Evolutionary conservation across 2,888 invertebrate genomes (phyloP).

Genomic region (Pyrochroa serraticornis): DNA sequence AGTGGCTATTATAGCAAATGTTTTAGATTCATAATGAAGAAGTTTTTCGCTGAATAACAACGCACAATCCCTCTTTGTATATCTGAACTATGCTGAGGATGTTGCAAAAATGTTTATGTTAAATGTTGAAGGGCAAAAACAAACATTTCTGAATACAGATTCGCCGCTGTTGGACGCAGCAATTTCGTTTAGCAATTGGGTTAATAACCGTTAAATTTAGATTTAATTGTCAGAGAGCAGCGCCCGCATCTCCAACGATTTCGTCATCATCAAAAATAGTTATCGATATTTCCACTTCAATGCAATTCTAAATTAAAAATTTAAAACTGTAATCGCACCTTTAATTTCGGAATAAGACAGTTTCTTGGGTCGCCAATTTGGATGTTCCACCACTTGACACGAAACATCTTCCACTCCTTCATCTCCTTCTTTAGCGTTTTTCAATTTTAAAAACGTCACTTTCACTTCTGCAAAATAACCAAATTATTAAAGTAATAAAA

Average conservation of each 20-base stretch:
- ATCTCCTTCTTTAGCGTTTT: constrained; percentile 28
- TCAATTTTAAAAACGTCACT: constrained; percentile 42
- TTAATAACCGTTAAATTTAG: constrained; percentile 31
- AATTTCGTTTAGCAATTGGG: constrained; percentile 6
- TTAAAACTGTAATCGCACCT: constrained; percentile 35
- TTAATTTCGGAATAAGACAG: constrained; percentile 38
- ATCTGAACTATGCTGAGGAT: too few species aligned
- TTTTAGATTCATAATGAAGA: too few species aligned
- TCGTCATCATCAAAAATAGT: too few species aligned
- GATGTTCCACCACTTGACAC: constrained; percentile 45
- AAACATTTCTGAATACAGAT: too few species aligned
- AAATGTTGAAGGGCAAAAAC: too few species aligned
- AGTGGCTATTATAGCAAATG: too few species aligned
- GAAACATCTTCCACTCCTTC: constrained; percentile 36
- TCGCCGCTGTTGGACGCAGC: too few species aligned
- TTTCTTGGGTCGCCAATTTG: constrained; percentile 45
- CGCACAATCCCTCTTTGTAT: too few species aligned
- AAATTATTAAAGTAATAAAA: background rate
- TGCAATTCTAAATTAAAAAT: constrained; percentile 1
- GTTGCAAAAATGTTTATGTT: too few species aligned
- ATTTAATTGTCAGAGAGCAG: constrained; percentile 9
- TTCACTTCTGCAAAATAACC: constrained; percentile 44
- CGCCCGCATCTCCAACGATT: too few species aligned
- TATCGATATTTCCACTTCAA: too few species aligned
- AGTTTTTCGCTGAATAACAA: too few species aligned